These are phyloP conservation scores for Paratrypauchen microcephalus DNA, from an alignment of 2,797 vertebrate species.

Conservation along the genomic window DNA sequence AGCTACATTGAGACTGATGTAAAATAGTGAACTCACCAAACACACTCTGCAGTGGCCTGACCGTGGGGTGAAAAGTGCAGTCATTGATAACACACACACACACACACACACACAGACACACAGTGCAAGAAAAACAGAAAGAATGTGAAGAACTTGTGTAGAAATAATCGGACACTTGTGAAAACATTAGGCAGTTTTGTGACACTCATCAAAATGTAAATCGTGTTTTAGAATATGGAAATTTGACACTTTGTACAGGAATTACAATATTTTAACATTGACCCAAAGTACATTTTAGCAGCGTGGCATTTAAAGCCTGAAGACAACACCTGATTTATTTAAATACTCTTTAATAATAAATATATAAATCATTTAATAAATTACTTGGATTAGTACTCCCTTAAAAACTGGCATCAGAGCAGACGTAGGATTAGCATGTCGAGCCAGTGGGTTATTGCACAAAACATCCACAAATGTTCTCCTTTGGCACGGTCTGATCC, in stretches of 20 bases:
- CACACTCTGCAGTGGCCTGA: not conserved
- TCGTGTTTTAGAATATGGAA: conserved; percentile 28
- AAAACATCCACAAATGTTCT: conserved; percentile 33
- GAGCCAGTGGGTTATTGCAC: conserved; percentile 61
- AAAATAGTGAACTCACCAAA: conserved; percentile 14
- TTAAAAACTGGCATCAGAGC: conserved; percentile 39
- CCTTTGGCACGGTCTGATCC: conserved; percentile 47
- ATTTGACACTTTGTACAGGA: conserved; percentile 15
- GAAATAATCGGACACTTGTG: conserved; percentile 36
- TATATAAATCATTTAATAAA: conserved; percentile 37
- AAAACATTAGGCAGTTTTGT: conserved; percentile 60
- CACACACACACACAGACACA: conserved; percentile 24
- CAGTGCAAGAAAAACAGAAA: conserved; percentile 49
- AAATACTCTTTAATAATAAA: conserved; percentile 38
- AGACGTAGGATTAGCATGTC: conserved; percentile 19
- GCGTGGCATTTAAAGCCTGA: conserved; percentile 49
- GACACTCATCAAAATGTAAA: conserved; percentile 46
- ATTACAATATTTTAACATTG: conserved; percentile 46
- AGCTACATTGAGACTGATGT: conserved; percentile 43
- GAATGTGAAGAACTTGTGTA: conserved; percentile 8
- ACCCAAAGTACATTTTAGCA: conserved; percentile 54
- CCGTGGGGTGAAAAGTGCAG: conserved; percentile 49
- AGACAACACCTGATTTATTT: conserved; percentile 49
- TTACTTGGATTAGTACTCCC: conserved; percentile 18
- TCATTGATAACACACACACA: conserved; percentile 37